These are phyloP conservation scores for Atrina japonica DNA, from an alignment of 2,888 invertebrate species.

Conservation along the genomic window DNA sequence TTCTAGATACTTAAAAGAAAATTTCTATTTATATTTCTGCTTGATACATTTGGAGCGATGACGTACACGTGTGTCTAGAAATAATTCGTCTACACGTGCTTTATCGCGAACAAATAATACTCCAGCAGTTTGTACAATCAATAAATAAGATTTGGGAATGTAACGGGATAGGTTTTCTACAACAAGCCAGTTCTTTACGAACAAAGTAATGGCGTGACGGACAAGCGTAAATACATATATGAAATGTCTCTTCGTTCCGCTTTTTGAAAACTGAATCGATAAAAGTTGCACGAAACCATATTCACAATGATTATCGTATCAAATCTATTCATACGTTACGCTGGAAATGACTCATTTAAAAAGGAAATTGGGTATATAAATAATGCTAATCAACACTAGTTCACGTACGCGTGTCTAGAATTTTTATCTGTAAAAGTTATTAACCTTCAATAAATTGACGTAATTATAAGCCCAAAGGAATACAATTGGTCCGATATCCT, in stretches of 20 bases:
- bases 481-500: no score
- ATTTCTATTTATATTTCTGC: no score
- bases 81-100: conserved; percentile 21
- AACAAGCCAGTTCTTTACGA: conserved; percentile 17
- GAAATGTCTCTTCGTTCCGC: conserved; percentile 21
- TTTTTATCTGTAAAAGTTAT: no score
- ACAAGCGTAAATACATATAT: conserved; percentile 10
- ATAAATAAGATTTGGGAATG: conserved; percentile 25
- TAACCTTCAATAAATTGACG: no score
- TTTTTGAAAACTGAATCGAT: conserved; percentile 24
- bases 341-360: no score
- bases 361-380: no score
- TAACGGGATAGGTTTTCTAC: conserved; percentile 22
- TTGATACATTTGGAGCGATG: not conserved
- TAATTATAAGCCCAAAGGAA: no score
- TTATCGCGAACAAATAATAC: conserved; percentile 13
- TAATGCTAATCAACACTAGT: no score
- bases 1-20: no score
- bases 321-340: no score
- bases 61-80: conserved; percentile 23
- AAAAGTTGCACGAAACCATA: conserved; percentile 2
- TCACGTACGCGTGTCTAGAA: no score
- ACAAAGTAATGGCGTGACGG: conserved; percentile 27
- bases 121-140: conserved; percentile 11
- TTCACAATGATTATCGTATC: no score